Base-by-base conservation (phyloP, 2,888 invertebrate genomes). In the Microplitis deprimator region DNA sequence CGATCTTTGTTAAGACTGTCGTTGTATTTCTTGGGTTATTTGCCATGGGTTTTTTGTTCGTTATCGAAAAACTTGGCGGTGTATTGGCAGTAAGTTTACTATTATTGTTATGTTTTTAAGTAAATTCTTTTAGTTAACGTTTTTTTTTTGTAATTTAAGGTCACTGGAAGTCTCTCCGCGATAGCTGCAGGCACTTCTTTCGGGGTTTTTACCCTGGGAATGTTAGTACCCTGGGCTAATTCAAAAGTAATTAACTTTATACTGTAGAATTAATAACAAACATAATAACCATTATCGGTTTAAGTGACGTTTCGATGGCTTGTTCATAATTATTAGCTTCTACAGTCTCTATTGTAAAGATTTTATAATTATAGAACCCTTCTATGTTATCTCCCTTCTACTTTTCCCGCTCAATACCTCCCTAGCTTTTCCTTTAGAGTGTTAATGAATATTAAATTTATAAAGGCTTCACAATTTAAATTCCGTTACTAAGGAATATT, bases 161-260 rank as follows among this genome's bases (percentile, higher is more conserved):
- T 94, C 79, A 94, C 94, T 0, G 93, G 94, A 62, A 94, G 95
- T 16, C 90, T 96, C 70, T 94, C 96, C n/a, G 95, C 96, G 0
- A 95, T 96, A 81, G 95, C 96, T 1, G 94, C 96, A 0, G 95
- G 96, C 62, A 94, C 96, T 6, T 94, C 96, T 0, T 95, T 96
- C 83, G 96, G 96, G 0, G 92, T 96, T 8, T 96, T 96, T 86
- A 94, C 95, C 0, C 90, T 96, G 29, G 96, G 96, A 79, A 95
- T 96, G 94, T 91, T 94, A 81, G 92, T 95, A 85, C 96, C 96
- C 65, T 96, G 95, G 94, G 93, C 94, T 75, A 96, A 95, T 77
- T 92, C 93, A 0, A 91, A 93, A 84, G 94, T 95, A 70, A 92
- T 92, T 17, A 29, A 8, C 73, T 29, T 29, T 13, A 20, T 13